phyloP scores from a whole-genome alignment of 1,140 invertebrate genomes.

The Danaus plexippus region DNA sequence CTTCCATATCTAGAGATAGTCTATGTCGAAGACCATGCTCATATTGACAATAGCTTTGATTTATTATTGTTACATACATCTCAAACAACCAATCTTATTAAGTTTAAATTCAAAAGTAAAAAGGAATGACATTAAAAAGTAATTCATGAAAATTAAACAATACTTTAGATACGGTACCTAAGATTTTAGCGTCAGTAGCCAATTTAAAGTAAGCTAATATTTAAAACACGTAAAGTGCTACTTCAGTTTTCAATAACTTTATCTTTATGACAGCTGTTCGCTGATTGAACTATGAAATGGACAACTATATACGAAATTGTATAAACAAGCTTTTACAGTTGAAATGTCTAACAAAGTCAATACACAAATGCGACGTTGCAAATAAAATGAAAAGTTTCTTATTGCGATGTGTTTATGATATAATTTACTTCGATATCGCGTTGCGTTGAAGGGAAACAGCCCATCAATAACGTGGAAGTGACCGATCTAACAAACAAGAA shows the following conservation, averaged over 20 bases:
- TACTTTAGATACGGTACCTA: too few relatives aligned
- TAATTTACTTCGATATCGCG: conserved; percentile 35
- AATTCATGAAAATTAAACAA: too few relatives aligned
- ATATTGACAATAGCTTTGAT: conserved; percentile 22
- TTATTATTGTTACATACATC: too few relatives aligned
- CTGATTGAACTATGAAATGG: conserved; percentile 15
- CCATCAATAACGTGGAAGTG: conserved; percentile 67
- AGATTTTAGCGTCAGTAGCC: too few relatives aligned
- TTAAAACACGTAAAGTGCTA: not conserved
- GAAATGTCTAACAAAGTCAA: conserved; percentile 24
- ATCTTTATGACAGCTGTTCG: conserved; percentile 13
- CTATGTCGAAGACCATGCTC: conserved; percentile 25
- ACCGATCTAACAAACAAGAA: conserved; percentile 67
- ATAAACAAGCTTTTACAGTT: conserved; percentile 31
- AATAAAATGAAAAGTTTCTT: conserved; percentile 28
- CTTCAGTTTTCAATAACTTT: conserved; percentile 10
- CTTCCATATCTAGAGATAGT: conserved; percentile 44
- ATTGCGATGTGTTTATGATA: conserved; percentile 31
- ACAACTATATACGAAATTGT: conserved; percentile 31
- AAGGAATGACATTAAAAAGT: too few relatives aligned
- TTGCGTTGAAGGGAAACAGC: conserved; percentile 39
- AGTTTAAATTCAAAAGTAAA: too few relatives aligned
- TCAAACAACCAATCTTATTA: too few relatives aligned
- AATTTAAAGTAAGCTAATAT: too few relatives aligned
- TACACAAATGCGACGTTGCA: conserved; percentile 13